Evolutionary conservation across 2,113 vertebrate genomes (phyloP).

Genomic region (Tetraodon nigroviridis): DNA sequence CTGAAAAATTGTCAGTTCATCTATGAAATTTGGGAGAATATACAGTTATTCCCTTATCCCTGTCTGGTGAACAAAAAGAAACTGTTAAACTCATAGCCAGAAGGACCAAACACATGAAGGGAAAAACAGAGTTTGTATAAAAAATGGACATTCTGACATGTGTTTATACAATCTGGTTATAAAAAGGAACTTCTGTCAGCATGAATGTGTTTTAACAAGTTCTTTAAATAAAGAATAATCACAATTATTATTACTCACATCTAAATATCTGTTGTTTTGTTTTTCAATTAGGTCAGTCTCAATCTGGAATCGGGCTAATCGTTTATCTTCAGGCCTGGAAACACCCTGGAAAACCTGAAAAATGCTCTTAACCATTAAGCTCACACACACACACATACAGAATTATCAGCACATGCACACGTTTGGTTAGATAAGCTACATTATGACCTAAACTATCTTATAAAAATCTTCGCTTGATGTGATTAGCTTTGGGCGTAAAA

Average conservation of each 20-base stretch:
- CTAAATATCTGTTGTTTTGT: neutral
- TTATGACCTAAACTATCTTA: conserved; percentile 28
- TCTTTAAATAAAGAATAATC: neutral
- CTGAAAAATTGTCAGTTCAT: too few relatives aligned
- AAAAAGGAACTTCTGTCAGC: conserved; percentile 1
- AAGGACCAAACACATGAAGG: too few relatives aligned
- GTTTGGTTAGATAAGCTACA: conserved; percentile 26
- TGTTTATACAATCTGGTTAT: too few relatives aligned
- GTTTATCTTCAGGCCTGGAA: conserved; percentile 10
- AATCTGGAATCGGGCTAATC: neutral
- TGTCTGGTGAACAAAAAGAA: neutral
- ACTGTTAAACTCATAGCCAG: too few relatives aligned
- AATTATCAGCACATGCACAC: conserved; percentile 18
- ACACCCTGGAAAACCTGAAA: conserved; percentile 13
- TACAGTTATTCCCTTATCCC: too few relatives aligned
- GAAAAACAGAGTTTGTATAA: too few relatives aligned
- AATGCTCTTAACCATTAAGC: conserved; percentile 35
- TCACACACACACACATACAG: neutral
- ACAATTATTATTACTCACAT: neutral
- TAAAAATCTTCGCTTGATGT: conserved; percentile 31
- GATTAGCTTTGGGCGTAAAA: conserved; percentile 35
- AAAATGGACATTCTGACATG: too few relatives aligned
- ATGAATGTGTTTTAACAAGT: neutral
- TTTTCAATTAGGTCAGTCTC: conserved; percentile 18
- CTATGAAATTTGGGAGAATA: too few relatives aligned